Evolutionary conservation across 2,797 vertebrate genomes (phyloP), one percentile per base, ranked within the genome.

Genomic region (Threskiornis aethiopicus): DNA sequence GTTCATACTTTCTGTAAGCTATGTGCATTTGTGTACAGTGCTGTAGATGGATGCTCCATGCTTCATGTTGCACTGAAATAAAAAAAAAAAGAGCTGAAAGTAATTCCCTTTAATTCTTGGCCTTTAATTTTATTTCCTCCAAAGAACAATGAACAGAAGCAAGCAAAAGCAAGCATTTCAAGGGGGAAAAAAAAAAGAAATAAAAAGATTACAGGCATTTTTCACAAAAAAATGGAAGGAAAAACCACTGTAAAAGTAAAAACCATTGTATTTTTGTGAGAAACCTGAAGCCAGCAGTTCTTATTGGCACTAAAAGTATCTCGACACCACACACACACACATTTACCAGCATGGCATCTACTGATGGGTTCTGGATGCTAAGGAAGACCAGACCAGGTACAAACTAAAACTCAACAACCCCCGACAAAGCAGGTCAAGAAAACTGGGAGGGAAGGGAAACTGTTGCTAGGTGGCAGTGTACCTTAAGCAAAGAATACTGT

Each of bases 381-480:
- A 89, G n/a, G 75, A 87, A 96, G 84, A 87, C 49, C 69, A 96
- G 82, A 84, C 46, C 87, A 95, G 87, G 82, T 91, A 95, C 39
- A 79, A 95, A 92, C 18, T 78, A 76, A 91, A 86, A 54, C 69
- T 76, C 57, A 93, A 87, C 84, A 83, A 86, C 57, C 65, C 87
- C n/a, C 15, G 14, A 29, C 72, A 83, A 96, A 96, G 90, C 96
- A 96, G 97, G 96, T 96, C 95, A 96, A 88, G 58, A 77, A 71
- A 67, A 93, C 33, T 82, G 84, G 69, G 92, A 97, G 82, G 84
- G 62, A 95, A 94, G 54, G 59, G 75, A 95, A 93, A 95, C 79
- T 96, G 95, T 97, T 97, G 97, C 96, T 97, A 97, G 96, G 97
- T 97, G 97, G 97, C 96, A 97, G 96, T 95, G 96, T 96, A 97